Evolutionary conservation across 2,888 invertebrate genomes (phyloP), one percentile per base, ranked within the genome.

Genomic region (Sphaerophoria rueppellii): DNA sequence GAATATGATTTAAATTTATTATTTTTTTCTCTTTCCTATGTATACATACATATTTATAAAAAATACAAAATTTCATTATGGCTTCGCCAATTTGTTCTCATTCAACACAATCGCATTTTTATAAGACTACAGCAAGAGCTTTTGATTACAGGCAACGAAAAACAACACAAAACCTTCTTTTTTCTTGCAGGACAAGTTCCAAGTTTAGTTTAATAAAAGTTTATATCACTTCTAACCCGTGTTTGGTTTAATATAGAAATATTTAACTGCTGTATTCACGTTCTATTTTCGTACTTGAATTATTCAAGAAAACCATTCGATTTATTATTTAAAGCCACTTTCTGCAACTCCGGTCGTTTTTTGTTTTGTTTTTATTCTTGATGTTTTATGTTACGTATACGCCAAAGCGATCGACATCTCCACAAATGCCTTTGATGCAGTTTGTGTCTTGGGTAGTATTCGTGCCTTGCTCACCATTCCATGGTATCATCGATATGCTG

Each of bases 401-500:
- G 79, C 65, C 79, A 48, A 37, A 79, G 74, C 52, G 58, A 48
- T 71, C 37, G 54, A 7, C 37, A 43, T 7, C 11, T 16, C 9
- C 24, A 32, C 6, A 43, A 40, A 52, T 67, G 67, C 67, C 52
- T 24, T 40, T 6, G 32, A 24, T 54, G 54, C 54, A 40, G 52
- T 67, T 67, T 52, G 14, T 16, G 16, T 46, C 40, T 24, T 61
- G 4, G 1, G 24, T 24, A 24, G 24, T 24, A 24, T 24, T 24
- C 24, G 24, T 24, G 24, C 24, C 24, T 24, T 40, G 12, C n/a
- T 52, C 14, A 2, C 71, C 65, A 40, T 79, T 76, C 83, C 83
- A 83, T 57, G 83, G 83, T 34, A 83, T 83, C 1, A 67, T 48
- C n/a, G 83, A 71, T 48, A 83, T 83, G 48, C 83, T 83, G 1